These are phyloP conservation scores for Puntigrus tetrazona DNA, from an alignment of 2,113 vertebrate genomes.

Conservation along the genomic window DNA sequence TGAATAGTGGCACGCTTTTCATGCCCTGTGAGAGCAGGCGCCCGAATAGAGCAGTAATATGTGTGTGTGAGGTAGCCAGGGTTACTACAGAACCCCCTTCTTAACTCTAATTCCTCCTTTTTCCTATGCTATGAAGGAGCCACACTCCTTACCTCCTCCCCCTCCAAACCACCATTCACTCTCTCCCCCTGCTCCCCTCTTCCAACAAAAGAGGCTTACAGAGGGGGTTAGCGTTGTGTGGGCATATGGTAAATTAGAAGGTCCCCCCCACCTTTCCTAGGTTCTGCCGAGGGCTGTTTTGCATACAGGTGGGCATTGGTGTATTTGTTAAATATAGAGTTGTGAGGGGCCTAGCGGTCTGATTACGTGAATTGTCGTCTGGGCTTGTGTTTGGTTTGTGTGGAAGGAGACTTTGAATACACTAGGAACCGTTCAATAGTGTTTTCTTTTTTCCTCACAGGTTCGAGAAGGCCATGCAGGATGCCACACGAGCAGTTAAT, in stretches of 20 bases:
- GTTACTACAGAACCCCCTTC: slow-evolving; percentile 47
- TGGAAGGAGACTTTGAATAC: background rate
- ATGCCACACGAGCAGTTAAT: slow-evolving; percentile 66
- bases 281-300: slow-evolving; percentile 69
- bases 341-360: slow-evolving; percentile 4
- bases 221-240: slow-evolving; percentile 60
- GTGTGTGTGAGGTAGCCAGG: slow-evolving; percentile 47
- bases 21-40: slow-evolving; percentile 58
- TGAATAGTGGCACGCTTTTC: slow-evolving; percentile 70
- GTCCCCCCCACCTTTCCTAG: slow-evolving; percentile 3
- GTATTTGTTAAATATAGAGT: slow-evolving; percentile 33
- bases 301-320: slow-evolving; percentile 86
- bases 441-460: slow-evolving; percentile 64
- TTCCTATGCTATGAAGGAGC: slow-evolving; percentile 60
- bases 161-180: slow-evolving; percentile 38
- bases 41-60: slow-evolving; percentile 30
- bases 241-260: slow-evolving; percentile 75
- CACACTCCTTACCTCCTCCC: slow-evolving; percentile 63
- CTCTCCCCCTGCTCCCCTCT: slow-evolving; percentile 13
- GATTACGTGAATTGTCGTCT: background rate
- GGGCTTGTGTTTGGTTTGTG: background rate
- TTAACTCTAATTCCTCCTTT: slow-evolving; percentile 49
- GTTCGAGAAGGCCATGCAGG: slow-evolving; percentile 79
- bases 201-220: slow-evolving; percentile 67
- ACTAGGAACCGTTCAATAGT: background rate